Evolutionary conservation across 2,888 invertebrate genomes (phyloP), one percentile per base, ranked within the genome.

Genomic region (Brachyopa scutellaris): DNA sequence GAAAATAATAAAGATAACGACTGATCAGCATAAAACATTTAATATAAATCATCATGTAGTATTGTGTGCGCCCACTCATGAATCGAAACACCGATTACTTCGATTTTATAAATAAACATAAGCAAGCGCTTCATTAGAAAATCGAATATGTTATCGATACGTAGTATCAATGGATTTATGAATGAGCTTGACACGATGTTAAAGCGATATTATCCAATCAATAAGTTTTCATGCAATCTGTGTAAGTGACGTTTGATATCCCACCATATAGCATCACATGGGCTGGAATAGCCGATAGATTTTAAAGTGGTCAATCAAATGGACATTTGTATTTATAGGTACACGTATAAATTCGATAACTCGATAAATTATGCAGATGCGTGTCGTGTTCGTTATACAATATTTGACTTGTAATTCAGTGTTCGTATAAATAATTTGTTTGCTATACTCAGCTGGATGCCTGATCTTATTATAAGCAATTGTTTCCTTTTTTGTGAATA

Each of bases 271-370:
- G n/a, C n/a, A n/a, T n/a, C n/a, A n/a, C n/a, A n/a, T n/a, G n/a
- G n/a, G n/a, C n/a, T n/a, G n/a, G n/a, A 53, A 72, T 47, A 17
- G 26, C 13, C 62, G 73, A 73, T 64, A 15, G 23, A 64, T 62
- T 72, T 59, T 78, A 66, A 64, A 59, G n/a, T 72, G 59, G 36
- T 21, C 59, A 72, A 64, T 78, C 40, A 66, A 78, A 72, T 19
- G 61, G 45, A 11, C 59, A 78, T 78, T 78, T 53, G 57, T 42
- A 72, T 78, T 72, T 23, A 42, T n/a, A n/a, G n/a, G n/a, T n/a
- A n/a, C n/a, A n/a, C n/a, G n/a, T n/a, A n/a, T n/a, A n/a, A n/a
- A n/a, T n/a, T n/a, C n/a, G 45, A 61, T 78, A 19, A 40, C 19
- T 9, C 45, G n/a, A 33, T 38, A 47, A 53, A 76, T 69, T 69